phyloP scores from a whole-genome alignment of 2,797 vertebrate species.

The Erethizon dorsatum region DNA sequence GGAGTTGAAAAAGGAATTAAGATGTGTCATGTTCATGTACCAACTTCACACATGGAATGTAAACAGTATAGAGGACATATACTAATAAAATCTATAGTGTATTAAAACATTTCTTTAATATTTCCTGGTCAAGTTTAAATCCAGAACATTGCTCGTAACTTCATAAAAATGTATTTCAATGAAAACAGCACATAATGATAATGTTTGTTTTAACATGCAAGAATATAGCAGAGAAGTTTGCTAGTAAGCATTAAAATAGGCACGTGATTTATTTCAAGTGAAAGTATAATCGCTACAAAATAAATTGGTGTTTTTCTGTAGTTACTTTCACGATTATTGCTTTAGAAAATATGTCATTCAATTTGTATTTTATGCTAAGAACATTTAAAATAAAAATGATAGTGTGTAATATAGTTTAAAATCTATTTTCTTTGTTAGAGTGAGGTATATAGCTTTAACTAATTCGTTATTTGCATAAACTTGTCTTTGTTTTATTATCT shows the following conservation, averaged over 20 bases:
- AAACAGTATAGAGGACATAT: not conserved
- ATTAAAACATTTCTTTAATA: not conserved
- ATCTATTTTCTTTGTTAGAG: not conserved
- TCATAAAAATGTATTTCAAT: not conserved
- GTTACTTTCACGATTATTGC: not conserved
- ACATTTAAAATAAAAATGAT: constrained; percentile 19
- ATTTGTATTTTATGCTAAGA: not conserved
- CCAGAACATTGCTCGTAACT: not conserved
- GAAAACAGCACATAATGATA: not conserved
- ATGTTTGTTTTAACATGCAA: not conserved
- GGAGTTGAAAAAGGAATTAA: not conserved
- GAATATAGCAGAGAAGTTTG: constrained; percentile 19
- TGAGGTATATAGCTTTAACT: not conserved
- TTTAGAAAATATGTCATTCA: constrained; percentile 37
- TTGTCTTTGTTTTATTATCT: constrained; percentile 44
- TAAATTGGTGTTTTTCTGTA: not conserved
- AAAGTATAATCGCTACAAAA: constrained; percentile 24
- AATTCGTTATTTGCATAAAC: not conserved
- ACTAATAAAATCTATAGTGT: not conserved
- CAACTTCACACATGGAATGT: not conserved
- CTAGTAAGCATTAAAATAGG: not conserved
- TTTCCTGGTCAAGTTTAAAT: not conserved
- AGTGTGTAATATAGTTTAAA: not conserved
- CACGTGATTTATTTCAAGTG: constrained; percentile 37
- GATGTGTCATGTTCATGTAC: too few species aligned